phyloP scores from a whole-genome alignment of 2,113 vertebrate genomes.

The Rhizomys pruinosus region DNA sequence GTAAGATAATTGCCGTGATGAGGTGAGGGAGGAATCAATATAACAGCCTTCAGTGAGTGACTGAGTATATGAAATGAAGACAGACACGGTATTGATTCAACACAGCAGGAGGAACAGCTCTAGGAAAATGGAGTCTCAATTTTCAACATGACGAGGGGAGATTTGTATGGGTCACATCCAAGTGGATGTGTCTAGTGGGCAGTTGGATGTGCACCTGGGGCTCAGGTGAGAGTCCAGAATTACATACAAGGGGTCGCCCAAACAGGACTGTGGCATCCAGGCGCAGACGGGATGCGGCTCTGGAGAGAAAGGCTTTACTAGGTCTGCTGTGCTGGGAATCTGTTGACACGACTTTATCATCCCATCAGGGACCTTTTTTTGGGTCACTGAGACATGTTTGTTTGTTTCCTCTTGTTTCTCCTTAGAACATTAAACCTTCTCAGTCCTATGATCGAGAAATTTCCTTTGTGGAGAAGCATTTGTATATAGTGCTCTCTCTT shows the following conservation, averaged over 20 bases:
- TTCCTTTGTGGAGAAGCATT: constrained; percentile 37
- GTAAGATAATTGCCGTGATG: not conserved
- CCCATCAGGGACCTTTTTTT: not conserved
- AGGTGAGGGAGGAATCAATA: not conserved
- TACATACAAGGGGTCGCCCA: not conserved
- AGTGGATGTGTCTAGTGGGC: not conserved
- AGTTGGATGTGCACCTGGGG: not conserved
- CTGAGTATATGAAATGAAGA: not conserved
- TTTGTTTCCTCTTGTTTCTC: not conserved
- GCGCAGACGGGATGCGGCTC: not conserved
- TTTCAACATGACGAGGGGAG: not conserved
- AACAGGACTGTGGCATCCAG: not conserved
- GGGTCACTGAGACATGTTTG: not conserved
- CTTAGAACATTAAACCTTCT: constrained; percentile 25
- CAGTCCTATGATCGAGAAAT: not conserved
- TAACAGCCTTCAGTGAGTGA: not conserved
- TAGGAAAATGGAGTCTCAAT: not conserved
- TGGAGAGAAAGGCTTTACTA: not conserved
- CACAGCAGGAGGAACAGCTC: not conserved
- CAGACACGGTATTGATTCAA: not conserved
- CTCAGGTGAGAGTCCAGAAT: not conserved
- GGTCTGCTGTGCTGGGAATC: not conserved
- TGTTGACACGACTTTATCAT: not conserved
- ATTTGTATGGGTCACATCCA: not conserved
- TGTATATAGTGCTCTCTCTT: not conserved